Conservation (phyloP, 2,797 vertebrate species). For the Cynopterus sphinx region DNA sequence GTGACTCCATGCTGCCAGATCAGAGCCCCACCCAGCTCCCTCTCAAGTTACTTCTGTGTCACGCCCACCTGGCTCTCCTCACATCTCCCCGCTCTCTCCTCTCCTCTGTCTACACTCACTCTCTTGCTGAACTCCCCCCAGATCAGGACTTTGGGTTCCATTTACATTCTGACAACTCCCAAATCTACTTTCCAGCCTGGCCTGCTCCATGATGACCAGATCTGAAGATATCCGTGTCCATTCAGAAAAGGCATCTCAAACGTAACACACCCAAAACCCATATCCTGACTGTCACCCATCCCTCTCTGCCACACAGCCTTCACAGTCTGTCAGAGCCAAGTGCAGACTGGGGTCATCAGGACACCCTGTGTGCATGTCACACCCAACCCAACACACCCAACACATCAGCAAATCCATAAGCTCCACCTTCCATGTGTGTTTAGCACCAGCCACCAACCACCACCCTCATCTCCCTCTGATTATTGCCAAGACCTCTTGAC, state of each 20-base stretch:
- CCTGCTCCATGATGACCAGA: background rate
- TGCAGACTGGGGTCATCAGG: background rate
- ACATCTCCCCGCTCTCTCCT: no score
- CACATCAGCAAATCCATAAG: accelerated
- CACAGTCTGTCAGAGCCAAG: background rate
- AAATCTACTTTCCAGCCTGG: background rate
- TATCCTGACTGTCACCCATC: background rate
- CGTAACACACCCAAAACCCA: background rate
- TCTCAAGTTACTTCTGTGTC: accelerated
- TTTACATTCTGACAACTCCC: background rate
- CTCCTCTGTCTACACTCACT: background rate
- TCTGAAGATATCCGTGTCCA: background rate
- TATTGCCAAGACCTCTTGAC: background rate
- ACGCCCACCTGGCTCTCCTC: background rate
- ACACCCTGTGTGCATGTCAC: no score
- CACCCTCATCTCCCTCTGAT: background rate
- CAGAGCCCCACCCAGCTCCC: background rate
- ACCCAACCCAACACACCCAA: no score
- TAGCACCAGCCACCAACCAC: background rate
- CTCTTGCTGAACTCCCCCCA: background rate
- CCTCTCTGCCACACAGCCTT: background rate
- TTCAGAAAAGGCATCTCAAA: background rate
- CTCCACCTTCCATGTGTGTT: no score
- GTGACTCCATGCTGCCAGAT: background rate
- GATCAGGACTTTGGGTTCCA: background rate